phyloP scores from a whole-genome alignment of 2,113 vertebrate genomes.

The Nothocercus nigrocapillus region DNA sequence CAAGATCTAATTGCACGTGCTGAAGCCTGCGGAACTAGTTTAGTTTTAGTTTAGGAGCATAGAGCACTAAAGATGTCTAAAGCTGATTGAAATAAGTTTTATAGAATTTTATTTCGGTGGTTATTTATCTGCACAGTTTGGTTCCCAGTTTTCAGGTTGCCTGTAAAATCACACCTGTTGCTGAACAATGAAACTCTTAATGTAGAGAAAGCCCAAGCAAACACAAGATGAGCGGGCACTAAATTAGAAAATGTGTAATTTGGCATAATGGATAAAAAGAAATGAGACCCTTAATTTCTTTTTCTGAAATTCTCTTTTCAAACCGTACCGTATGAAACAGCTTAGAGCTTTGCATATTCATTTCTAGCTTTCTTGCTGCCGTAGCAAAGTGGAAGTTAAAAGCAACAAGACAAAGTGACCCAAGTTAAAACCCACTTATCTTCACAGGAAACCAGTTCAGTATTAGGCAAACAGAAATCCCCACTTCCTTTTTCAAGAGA shows the following conservation, averaged over 20 bases:
- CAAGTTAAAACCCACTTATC: neutral
- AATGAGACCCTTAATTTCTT: neutral
- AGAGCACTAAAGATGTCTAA: neutral
- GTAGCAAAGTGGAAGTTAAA: neutral
- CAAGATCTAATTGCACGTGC: neutral
- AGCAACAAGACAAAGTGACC: neutral
- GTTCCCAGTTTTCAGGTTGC: neutral
- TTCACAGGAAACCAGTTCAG: neutral
- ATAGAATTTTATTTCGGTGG: neutral
- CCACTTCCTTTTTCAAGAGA: constrained; percentile 68
- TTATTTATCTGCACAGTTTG: neutral
- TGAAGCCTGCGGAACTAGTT: fast-evolving
- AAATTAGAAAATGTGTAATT: neutral
- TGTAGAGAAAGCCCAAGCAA: neutral
- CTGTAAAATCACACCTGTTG: neutral
- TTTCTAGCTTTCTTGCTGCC: neutral
- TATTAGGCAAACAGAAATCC: neutral
- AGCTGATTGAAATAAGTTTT: neutral
- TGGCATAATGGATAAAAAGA: neutral
- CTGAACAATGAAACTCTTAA: neutral
- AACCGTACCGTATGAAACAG: neutral
- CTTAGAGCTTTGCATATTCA: neutral
- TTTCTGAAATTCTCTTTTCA: neutral
- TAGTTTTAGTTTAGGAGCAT: neutral
- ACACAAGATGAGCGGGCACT: neutral